Base-by-base conservation (phyloP, 2,113 vertebrate species). In the Oncorhynchus tshawytscha region DNA sequence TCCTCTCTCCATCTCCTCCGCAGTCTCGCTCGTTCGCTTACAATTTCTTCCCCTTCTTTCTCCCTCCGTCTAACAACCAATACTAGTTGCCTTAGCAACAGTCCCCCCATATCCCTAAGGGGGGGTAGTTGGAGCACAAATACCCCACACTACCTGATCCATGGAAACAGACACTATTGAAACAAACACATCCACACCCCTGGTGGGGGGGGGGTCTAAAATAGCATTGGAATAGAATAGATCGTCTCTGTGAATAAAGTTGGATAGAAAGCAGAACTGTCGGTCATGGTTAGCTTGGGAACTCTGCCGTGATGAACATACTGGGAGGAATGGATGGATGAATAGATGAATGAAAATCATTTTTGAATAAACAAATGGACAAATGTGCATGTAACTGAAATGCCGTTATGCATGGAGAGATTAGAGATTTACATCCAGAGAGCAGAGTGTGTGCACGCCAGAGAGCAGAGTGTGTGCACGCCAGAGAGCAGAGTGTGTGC, bases 81-180 rank as follows among this genome's bases (percentile, higher is more conserved):
- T 88, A 89, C 90, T 90, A 2, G 84, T 89, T 85, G 62, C 82
- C 89, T 59, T 71, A 88, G 79, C 82, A 90, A 93, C 88, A 84
- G 59, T 68, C 22, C 76, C 54, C 84, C 85, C 85, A 71, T 79
- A 82, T 70, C 75, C 76, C 62, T 84, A 85, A 81, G 18, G 65
- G 15, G 27, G 65, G 12, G 49, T 51, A 4, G 15, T 16, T 13
- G 12, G 15, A 3, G 15, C 49, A 51, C 82, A 87, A 82, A 85
- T 86, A 86, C 85, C 24, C 78, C 34, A 82, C 78, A 54, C 49
- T 71, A 80, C 72, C 73, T 22, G 8, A 6, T 71, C 57, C 67
- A 79, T 16, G 82, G 82, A 70, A 82, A 83, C 81, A 88, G 71
- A 62, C 71, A 62, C 67, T 77, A 83, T 83, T 68, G 82, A 83